Percentiles rank a stretch among this genome's conserved stretches.
These are phyloP conservation scores for Artemia sinica DNA, from an alignment of 2,888 invertebrate species.

Conservation along the genomic window DNA sequence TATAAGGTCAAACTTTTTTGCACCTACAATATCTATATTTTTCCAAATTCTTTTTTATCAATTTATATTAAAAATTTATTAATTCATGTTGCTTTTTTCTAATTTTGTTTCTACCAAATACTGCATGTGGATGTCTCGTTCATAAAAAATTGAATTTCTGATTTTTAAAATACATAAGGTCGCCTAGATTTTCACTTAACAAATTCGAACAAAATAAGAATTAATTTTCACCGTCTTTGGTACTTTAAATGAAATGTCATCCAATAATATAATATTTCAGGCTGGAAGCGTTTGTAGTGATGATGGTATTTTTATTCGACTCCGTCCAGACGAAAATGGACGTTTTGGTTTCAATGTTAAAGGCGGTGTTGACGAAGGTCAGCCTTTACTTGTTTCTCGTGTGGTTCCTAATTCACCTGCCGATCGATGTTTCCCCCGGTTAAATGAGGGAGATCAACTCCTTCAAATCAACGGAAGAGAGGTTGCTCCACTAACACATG, in stretches of 20 bases:
- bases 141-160: too few species aligned
- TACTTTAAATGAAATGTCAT: constrained; percentile 23
- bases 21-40: too few species aligned
- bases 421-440: constrained; percentile 60
- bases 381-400: constrained; percentile 66
- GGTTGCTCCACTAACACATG: constrained; percentile 65
- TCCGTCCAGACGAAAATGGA: constrained; percentile 71
- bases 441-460: constrained; percentile 91
- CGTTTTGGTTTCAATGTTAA: constrained; percentile 77
- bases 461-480: constrained; percentile 85
- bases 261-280: not conserved
- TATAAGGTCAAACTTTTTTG: too few species aligned
- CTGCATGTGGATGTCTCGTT: too few species aligned
- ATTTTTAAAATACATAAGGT: not conserved
- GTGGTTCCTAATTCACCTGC: constrained; percentile 78
- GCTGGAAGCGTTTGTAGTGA: constrained; percentile 28
- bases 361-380: constrained; percentile 66
- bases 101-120: too few species aligned
- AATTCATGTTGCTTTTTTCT: too few species aligned
- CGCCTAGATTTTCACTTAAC: not conserved
- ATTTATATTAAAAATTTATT: too few species aligned
- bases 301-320: constrained; percentile 50
- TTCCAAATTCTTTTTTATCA: too few species aligned
- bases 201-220: not conserved
- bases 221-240: not conserved